Conservation (phyloP, 1,140 invertebrate species). For the Drusus annulatus region DNA sequence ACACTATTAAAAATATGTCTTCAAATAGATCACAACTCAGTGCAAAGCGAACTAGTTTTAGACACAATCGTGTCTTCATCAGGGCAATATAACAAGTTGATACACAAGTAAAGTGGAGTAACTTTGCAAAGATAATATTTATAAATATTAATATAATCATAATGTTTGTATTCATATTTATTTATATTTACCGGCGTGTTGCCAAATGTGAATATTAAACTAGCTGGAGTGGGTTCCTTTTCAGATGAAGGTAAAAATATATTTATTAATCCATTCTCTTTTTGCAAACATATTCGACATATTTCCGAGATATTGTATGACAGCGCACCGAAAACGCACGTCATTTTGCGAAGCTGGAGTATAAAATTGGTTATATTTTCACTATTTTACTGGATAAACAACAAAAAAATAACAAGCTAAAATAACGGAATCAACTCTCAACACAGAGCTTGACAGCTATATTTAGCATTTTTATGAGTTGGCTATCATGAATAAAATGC, state of each 20-base stretch:
- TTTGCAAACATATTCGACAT: slow-evolving; percentile 52
- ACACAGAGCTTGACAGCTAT: slow-evolving; percentile 29
- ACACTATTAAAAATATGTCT: too few species aligned
- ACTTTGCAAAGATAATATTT: too few species aligned
- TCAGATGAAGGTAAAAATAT: slow-evolving; percentile 37
- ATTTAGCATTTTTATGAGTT: slow-evolving; percentile 19
- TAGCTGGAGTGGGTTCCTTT: slow-evolving; percentile 35
- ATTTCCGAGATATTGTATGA: slow-evolving; percentile 43
- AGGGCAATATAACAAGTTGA: too few species aligned
- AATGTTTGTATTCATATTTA: not conserved
- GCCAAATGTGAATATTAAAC: slow-evolving; percentile 45
- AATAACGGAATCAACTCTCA: slow-evolving; percentile 23
- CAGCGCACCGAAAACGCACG: slow-evolving; percentile 31
- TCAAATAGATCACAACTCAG: too few species aligned
- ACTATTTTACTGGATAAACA: not conserved
- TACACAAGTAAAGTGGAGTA: too few species aligned
- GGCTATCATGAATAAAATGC: not conserved
- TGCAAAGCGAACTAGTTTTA: too few species aligned
- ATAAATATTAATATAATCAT: not conserved
- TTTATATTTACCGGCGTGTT: slow-evolving; percentile 47
- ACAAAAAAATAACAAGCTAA: slow-evolving; percentile 35
- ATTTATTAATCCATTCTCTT: slow-evolving; percentile 40
- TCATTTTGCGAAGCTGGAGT: slow-evolving; percentile 29
- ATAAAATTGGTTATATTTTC: not conserved
- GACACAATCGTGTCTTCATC: too few species aligned